Conservation (phyloP, 2,113 vertebrate species). For the Gambusia holbrooki region DNA sequence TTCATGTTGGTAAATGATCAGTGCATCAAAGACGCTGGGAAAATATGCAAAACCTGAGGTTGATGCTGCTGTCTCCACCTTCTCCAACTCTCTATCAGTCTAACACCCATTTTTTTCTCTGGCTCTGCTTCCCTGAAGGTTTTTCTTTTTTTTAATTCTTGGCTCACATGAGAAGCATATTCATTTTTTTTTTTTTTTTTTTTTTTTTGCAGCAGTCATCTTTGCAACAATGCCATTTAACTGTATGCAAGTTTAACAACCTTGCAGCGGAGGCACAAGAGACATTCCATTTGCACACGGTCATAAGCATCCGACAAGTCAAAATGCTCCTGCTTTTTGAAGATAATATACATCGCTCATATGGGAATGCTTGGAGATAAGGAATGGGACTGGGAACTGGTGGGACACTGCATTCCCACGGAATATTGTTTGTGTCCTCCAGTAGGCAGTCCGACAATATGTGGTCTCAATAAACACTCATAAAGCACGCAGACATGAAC, state of each 20-base stretch:
- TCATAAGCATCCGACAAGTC: not conserved
- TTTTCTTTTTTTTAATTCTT: not conserved
- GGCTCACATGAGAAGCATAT: not conserved
- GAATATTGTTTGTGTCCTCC: conserved; percentile 65
- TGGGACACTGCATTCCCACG: conserved; percentile 75
- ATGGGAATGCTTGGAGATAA: conserved; percentile 72
- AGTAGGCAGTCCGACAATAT: conserved; percentile 60
- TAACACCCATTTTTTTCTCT: not conserved
- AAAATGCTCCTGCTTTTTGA: conserved; percentile 19
- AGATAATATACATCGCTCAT: conserved; percentile 51
- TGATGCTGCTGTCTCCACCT: conserved; percentile 1
- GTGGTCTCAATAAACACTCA: conserved; percentile 74
- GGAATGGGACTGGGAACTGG: conserved; percentile 73
- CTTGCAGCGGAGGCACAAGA: not conserved
- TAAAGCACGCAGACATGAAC: conserved; percentile 60
- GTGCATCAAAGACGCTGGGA: not conserved
- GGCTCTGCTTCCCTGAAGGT: too few species aligned
- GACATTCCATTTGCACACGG: conserved; percentile 1
- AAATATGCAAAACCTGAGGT: conserved; percentile 75
- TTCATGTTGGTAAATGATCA: conserved; percentile 10
- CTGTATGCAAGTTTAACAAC: not conserved
- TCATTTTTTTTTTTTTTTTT: not conserved
- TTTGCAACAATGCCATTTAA: not conserved
- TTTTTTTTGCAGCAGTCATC: not conserved
- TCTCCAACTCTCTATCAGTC: not conserved